These are phyloP conservation scores for Hormiphora californensis DNA, from an alignment of 37 sponge, comb jelly and placozoan genomes.

Conservation along the genomic window DNA sequence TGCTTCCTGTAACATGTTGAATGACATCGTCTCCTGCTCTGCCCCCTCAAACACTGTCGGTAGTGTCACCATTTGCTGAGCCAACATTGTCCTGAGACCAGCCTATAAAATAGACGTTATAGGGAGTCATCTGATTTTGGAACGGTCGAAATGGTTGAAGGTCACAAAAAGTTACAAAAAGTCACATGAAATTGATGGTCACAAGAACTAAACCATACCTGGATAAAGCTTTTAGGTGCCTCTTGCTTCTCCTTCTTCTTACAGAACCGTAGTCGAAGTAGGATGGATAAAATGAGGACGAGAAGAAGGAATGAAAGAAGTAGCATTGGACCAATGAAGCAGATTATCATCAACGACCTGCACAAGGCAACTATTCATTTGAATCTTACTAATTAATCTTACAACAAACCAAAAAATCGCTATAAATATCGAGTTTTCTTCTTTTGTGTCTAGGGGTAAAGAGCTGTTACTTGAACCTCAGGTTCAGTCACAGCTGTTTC, in stretches of 20 bases:
- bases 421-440: too few relatives aligned
- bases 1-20: neutral
- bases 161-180: too few relatives aligned
- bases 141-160: too few relatives aligned
- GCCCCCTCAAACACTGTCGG: conserved; percentile 43
- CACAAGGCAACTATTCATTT: neutral
- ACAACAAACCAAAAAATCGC: too few relatives aligned
- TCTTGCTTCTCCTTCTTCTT: neutral
- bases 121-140: too few relatives aligned
- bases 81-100: conserved; percentile 13
- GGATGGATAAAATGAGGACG: neutral
- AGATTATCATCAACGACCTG: conserved; percentile 11
- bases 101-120: too few relatives aligned
- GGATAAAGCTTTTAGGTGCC: conserved; percentile 24
- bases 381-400: neutral
- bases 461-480: too few relatives aligned
- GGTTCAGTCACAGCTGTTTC: neutral
- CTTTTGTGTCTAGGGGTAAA: too few relatives aligned
- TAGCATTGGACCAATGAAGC: neutral
- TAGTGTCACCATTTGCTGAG: conserved; percentile 39
- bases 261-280: neutral
- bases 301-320: neutral
- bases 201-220: too few relatives aligned
- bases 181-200: too few relatives aligned
- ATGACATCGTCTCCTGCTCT: neutral